A percentile compares a stretch with the other conserved stretches of the same genome.
phyloP scores from a whole-genome alignment of 1,140 invertebrate genomes.

The Sarcophaga peregrina region DNA sequence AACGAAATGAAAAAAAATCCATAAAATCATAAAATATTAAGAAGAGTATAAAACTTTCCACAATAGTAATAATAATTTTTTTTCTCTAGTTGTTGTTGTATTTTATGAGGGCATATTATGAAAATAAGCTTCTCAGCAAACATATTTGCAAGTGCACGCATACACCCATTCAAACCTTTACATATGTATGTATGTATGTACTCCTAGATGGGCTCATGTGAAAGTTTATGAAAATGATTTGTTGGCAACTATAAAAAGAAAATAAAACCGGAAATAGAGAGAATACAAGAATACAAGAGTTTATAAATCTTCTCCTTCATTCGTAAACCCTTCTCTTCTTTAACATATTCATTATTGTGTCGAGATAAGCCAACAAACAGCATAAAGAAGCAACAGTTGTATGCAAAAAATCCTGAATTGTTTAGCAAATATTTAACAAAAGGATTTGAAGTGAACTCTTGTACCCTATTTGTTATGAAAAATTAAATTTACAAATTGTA shows the following conservation, averaged over 20 bases:
- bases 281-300: not conserved
- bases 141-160: not conserved
- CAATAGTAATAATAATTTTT: not conserved
- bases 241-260: not conserved
- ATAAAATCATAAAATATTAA: not conserved
- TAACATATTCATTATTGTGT: not conserved
- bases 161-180: not conserved
- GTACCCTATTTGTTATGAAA: too few species aligned
- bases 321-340: not conserved
- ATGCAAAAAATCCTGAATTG: not conserved
- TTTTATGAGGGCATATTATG: not conserved
- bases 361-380: not conserved
- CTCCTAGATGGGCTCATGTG: not conserved
- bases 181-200: too few species aligned
- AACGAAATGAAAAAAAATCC: not conserved
- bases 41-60: not conserved
- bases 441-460: not conserved
- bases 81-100: not conserved
- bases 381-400: not conserved
- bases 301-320: not conserved
- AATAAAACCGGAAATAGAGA: not conserved
- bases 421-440: not conserved
- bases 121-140: not conserved
- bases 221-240: constrained; percentile 16
- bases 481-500: too few species aligned